Percentiles rank a stretch among this genome's conserved stretches.
Conservation (phyloP, 1,140 invertebrate genomes). For the Coptotermes formosanus region DNA sequence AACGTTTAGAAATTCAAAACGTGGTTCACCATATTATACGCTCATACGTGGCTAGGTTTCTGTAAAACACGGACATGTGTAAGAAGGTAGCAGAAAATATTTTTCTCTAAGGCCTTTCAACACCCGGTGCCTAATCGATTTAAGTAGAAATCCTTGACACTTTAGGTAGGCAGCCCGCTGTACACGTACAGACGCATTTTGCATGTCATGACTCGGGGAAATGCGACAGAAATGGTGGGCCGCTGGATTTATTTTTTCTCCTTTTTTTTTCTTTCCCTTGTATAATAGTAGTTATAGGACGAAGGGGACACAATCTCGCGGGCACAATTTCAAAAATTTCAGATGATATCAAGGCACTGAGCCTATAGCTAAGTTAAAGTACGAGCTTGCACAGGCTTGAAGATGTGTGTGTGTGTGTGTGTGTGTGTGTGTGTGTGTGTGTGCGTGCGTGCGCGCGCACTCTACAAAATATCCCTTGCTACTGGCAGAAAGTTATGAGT, state of each 20-base stretch:
- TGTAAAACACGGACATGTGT: neutral
- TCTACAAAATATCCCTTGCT: too few relatives aligned
- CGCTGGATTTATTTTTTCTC: constrained; percentile 7
- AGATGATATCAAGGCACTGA: neutral
- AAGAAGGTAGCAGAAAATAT: neutral
- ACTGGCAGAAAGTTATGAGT: too few relatives aligned
- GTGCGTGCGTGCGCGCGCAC: too few relatives aligned
- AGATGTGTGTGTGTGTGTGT: too few relatives aligned
- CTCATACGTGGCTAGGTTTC: constrained; percentile 11
- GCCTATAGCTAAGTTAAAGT: neutral
- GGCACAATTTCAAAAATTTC: neutral
- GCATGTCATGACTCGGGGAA: constrained; percentile 3
- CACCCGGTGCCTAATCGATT: neutral
- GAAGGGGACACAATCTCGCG: neutral
- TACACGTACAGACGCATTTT: constrained; percentile 2
- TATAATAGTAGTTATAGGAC: neutral
- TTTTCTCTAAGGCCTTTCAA: neutral
- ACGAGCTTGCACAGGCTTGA: neutral
- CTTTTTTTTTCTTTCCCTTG: neutral
- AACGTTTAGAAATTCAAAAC: constrained; percentile 9
- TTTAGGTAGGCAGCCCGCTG: neutral
- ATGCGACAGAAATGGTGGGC: neutral
- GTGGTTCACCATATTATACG: neutral
- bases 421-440: too few relatives aligned
- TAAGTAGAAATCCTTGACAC: constrained; percentile 16